phyloP scores from a whole-genome alignment of 2,113 vertebrate genomes.

The Rattus norvegicus region DNA sequence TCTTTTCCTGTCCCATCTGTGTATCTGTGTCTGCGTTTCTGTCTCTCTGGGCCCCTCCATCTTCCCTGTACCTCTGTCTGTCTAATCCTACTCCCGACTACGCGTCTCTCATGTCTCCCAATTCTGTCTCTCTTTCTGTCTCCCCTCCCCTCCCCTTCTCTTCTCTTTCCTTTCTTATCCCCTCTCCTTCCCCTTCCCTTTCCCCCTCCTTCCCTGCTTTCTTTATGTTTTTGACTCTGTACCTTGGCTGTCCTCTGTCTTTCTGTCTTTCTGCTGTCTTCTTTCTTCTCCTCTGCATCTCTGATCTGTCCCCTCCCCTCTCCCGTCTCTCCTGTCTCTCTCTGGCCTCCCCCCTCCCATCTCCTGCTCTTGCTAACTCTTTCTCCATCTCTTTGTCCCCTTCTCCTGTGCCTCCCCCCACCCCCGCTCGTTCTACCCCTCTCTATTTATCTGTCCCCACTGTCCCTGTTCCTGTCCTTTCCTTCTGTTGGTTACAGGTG shows the following conservation, averaged over 20 bases:
- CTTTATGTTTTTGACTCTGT: background rate
- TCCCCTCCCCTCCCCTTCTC: background rate
- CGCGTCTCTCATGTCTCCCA: background rate
- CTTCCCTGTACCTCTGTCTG: background rate
- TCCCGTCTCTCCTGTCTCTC: background rate
- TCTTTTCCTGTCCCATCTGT: slow-evolving; percentile 72
- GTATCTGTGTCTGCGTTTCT: slow-evolving; percentile 70
- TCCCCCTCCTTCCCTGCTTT: rapidly evolving
- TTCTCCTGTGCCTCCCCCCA: background rate
- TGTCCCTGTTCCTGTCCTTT: slow-evolving; percentile 58
- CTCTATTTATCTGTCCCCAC: background rate
- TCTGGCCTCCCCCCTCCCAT: background rate
- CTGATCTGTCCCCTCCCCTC: background rate
- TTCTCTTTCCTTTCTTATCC: background rate
- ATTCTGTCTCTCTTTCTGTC: background rate
- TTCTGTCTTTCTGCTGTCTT: background rate
- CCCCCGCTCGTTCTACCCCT: too few relatives aligned
- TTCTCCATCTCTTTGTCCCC: background rate
- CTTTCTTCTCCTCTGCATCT: background rate
- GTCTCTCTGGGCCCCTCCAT: slow-evolving; percentile 46
- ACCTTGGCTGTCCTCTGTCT: background rate
- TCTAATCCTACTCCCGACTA: background rate
- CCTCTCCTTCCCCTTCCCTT: background rate
- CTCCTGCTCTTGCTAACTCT: background rate
- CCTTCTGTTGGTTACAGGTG: slow-evolving; percentile 85